phyloP scores from a whole-genome alignment of 2,113 vertebrate genomes.

The Baryphthengus martii region DNA sequence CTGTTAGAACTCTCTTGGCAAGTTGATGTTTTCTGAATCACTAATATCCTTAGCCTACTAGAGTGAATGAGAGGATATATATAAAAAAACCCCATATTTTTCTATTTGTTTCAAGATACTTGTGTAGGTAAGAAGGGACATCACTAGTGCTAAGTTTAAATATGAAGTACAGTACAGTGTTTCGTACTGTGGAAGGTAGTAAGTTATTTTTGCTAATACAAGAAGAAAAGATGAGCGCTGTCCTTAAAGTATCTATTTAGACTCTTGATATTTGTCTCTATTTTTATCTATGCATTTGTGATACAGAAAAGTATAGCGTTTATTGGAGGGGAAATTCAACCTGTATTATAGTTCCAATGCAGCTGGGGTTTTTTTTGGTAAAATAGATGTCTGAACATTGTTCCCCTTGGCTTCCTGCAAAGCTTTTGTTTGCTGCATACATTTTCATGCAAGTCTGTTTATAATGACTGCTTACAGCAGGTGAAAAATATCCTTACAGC shows the following conservation, averaged over 20 bases:
- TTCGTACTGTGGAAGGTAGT: not conserved
- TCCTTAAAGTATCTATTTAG: not conserved
- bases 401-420: not conserved
- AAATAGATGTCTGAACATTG: not conserved
- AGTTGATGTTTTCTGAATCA: slow-evolving; percentile 12
- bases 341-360: not conserved
- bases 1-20: slow-evolving; percentile 1
- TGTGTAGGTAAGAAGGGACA: not conserved
- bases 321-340: not conserved
- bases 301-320: not conserved
- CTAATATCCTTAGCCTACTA: slow-evolving; percentile 7
- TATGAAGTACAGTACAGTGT: not conserved
- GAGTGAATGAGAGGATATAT: not conserved
- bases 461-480: not conserved
- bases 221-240: not conserved
- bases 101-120: slow-evolving; percentile 14
- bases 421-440: not conserved
- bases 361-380: not conserved
- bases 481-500: not conserved
- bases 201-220: not conserved
- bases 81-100: not conserved
- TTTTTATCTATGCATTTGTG: not conserved
- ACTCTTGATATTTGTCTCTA: not conserved
- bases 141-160: not conserved
- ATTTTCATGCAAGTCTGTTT: not conserved